Base-by-base conservation (phyloP, 2,797 vertebrate species). In the Selene dorsalis region DNA sequence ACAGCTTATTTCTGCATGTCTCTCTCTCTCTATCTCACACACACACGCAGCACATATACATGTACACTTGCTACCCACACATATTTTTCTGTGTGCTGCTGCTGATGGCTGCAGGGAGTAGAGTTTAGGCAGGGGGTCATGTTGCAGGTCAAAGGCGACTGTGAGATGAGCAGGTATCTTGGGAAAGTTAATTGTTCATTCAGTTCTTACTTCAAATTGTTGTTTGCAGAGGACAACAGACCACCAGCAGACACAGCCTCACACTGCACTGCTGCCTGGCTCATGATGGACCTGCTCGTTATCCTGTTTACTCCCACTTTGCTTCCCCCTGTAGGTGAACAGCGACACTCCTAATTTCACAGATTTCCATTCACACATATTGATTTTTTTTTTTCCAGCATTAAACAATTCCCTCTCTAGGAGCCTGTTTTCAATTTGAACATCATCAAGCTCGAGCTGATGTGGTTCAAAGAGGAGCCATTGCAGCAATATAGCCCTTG, bases 101-200 rank as follows among this genome's bases (percentile, higher is more conserved):
- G 59, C 60, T 86, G 87, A 84, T 47, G 67, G 64, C 84, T 79
- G 75, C 57, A 58, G 72, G 87, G 75, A 18, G 22, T 30, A 45
- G 59, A 84, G 85, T 43, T 87, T 81, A 85, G 48, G 26, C 63
- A 35, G 48, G 41, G 63, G 84, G 75, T 83, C 77, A 63, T 20
- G 58, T 9, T 82, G 58, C 8, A 50, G 84, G 84, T 89, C 84
- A 93, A 48, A 91, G 80, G 84, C 85, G 62, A 30, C 41, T 61
- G 41, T 52, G 60, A 80, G 58, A 78, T 57, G 74, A 82, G 74
- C 73, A 68, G n/a, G 62, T n/a, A 73, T 87, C 77, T 35, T 70
- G 77, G 87, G 79, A 82, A 77, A 84, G 26, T 60, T 77, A 66
- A 75, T 60, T 67, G 62, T 66, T 86, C 30, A 65, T 59, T 77